Percentiles rank a stretch among this genome's conserved stretches.
Evolutionary conservation across 1,140 invertebrate species (phyloP).

Genomic region (Psilanteris sp.): DNA sequence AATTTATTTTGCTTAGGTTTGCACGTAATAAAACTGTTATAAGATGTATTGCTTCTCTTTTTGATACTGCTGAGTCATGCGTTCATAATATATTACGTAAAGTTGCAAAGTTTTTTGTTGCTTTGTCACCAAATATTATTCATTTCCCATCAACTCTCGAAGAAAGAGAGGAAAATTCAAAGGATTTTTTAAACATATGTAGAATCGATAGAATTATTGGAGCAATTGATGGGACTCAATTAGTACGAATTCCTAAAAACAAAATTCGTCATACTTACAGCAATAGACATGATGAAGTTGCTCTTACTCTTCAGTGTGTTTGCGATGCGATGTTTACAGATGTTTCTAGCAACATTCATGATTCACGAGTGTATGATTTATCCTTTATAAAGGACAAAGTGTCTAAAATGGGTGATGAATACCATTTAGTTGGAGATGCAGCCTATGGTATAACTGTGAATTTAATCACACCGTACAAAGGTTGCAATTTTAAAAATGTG

Average conservation of each 20-base stretch:
- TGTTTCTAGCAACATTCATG: slow-evolving; percentile 65
- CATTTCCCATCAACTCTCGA: neutral
- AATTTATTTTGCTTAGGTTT: too few relatives aligned
- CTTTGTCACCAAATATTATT: too few relatives aligned
- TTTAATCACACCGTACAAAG: slow-evolving; percentile 66
- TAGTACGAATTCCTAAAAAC: slow-evolving; percentile 46
- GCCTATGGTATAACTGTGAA: slow-evolving; percentile 68
- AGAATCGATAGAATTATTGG: too few relatives aligned
- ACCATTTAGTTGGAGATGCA: slow-evolving; percentile 69
- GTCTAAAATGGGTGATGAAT: slow-evolving; percentile 20
- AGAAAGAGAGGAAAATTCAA: slow-evolving; percentile 11
- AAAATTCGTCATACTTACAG: slow-evolving; percentile 58
- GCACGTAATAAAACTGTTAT: too few relatives aligned
- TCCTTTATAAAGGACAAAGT: slow-evolving; percentile 43
- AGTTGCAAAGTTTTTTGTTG: too few relatives aligned
- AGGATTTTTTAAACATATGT: too few relatives aligned
- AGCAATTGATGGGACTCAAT: too few relatives aligned
- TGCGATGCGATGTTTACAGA: slow-evolving; percentile 62
- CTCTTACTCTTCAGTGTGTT: slow-evolving; percentile 65
- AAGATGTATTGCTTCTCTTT: too few relatives aligned
- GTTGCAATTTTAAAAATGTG: slow-evolving; percentile 62
- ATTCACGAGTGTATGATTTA: slow-evolving; percentile 60
- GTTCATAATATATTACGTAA: too few relatives aligned
- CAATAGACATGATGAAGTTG: slow-evolving; percentile 62
- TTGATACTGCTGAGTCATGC: too few relatives aligned